Evolutionary conservation across 1,140 invertebrate genomes (phyloP).

Genomic region (Anadara kagoshimensis): DNA sequence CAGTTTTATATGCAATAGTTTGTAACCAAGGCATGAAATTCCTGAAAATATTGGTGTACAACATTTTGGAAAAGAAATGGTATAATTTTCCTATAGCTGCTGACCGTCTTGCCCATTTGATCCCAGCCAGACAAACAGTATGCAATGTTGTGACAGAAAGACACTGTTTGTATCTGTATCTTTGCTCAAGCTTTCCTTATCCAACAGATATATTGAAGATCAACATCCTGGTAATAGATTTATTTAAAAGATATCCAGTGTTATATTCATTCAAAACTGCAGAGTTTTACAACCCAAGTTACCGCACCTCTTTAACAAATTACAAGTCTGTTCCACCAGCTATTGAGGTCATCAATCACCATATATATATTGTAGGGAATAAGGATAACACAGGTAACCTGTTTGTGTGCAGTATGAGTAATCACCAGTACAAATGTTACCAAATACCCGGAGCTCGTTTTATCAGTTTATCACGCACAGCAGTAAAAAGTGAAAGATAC

Average conservation of each 20-base stretch:
- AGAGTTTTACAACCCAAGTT: conserved; percentile 66
- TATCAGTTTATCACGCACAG: conserved; percentile 65
- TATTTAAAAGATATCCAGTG: conserved; percentile 58
- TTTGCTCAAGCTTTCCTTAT: conserved; percentile 69
- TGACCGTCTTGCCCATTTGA: conserved; percentile 61
- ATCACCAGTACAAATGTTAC: conserved; percentile 66
- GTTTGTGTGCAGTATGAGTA: conserved; percentile 66
- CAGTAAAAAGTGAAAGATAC: conserved; percentile 61
- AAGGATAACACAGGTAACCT: conserved; percentile 68
- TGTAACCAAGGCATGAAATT: conserved; percentile 70
- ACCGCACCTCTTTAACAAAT: conserved; percentile 68
- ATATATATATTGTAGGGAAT: conserved; percentile 67
- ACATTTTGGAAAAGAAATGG: conserved; percentile 64
- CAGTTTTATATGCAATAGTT: conserved; percentile 62
- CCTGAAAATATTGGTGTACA: conserved; percentile 66
- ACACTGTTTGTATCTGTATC: conserved; percentile 65
- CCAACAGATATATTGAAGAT: conserved; percentile 70
- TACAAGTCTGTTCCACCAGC: conserved; percentile 65
- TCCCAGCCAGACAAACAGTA: conserved; percentile 65
- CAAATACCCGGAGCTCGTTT: conserved; percentile 69
- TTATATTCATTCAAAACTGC: conserved; percentile 67
- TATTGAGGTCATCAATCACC: conserved; percentile 64
- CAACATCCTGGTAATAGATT: conserved; percentile 66
- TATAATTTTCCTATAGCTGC: conserved; percentile 61
- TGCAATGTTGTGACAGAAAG: conserved; percentile 64